Percentiles rank a stretch among this genome's conserved stretches.
These are phyloP conservation scores for Myathropa florea DNA, from an alignment of 2,888 invertebrate species.

Conservation along the genomic window DNA sequence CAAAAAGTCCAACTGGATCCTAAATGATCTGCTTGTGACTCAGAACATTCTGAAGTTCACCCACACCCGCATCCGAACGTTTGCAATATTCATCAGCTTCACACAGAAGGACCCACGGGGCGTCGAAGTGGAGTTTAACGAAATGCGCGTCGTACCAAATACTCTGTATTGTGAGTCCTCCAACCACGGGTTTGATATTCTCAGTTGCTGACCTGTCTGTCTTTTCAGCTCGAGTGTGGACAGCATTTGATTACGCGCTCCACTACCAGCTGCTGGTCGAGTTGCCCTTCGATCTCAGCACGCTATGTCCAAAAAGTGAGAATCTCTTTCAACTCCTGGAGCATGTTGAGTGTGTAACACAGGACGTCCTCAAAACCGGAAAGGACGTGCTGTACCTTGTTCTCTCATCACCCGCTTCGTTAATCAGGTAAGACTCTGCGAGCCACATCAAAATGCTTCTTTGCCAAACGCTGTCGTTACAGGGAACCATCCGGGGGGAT, in stretches of 20 bases:
- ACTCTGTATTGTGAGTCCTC: slow-evolving; percentile 30
- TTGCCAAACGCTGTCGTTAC: not conserved
- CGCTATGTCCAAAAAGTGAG: slow-evolving; percentile 44
- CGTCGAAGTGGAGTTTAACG: slow-evolving; percentile 39
- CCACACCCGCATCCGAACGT: slow-evolving; percentile 46
- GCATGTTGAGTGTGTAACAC: slow-evolving; percentile 39
- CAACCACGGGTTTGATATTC: not conserved
- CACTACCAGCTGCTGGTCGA: slow-evolving; percentile 58
- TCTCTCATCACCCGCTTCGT: slow-evolving; percentile 42
- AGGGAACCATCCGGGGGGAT: slow-evolving; percentile 53
- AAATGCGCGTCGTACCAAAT: slow-evolving; percentile 37
- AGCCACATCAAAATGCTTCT: not conserved
- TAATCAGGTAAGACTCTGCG: slow-evolving; percentile 45
- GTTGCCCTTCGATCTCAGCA: slow-evolving; percentile 54
- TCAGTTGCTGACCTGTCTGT: not conserved
- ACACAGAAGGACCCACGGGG: slow-evolving; percentile 46
- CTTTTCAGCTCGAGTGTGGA: slow-evolving; percentile 33
- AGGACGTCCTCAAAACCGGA: slow-evolving; percentile 42
- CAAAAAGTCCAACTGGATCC: slow-evolving; percentile 41
- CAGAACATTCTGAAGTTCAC: slow-evolving; percentile 33
- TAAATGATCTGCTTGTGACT: slow-evolving; percentile 32
- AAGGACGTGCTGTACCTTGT: slow-evolving; percentile 36
- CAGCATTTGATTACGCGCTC: slow-evolving; percentile 43
- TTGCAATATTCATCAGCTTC: slow-evolving; percentile 53
- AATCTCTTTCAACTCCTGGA: slow-evolving; percentile 40